Percentiles rank a stretch among this genome's conserved stretches.
Evolutionary conservation across 2,888 invertebrate genomes (phyloP).

Genomic region (Acronicta leporina): DNA sequence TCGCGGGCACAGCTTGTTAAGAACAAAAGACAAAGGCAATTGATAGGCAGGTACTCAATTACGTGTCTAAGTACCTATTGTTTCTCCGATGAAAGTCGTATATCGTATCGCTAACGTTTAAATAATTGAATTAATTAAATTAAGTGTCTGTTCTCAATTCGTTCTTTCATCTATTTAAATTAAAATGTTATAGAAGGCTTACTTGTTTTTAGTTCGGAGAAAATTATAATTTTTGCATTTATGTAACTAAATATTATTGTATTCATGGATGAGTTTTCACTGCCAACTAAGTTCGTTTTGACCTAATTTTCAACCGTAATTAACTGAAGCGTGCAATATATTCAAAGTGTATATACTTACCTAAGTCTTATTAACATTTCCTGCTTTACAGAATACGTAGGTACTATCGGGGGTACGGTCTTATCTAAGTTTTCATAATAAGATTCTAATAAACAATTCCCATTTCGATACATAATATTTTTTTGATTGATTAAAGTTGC

Average conservation of each 20-base stretch:
- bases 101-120: background rate
- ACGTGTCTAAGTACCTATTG: background rate
- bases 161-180: background rate
- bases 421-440: background rate
- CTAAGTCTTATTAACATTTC: background rate
- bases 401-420: background rate
- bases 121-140: slow-evolving; percentile 10
- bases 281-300: slow-evolving; percentile 8
- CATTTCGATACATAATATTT: too few species aligned
- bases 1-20: background rate
- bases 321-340: slow-evolving; percentile 27
- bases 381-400: background rate
- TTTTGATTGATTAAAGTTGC: too few species aligned
- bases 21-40: background rate
- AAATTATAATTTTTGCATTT: slow-evolving; percentile 1
- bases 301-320: slow-evolving; percentile 22
- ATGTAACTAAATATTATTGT: slow-evolving; percentile 7
- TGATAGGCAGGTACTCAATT: background rate
- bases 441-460: background rate
- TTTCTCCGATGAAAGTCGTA: background rate
- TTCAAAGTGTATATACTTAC: slow-evolving; percentile 9
- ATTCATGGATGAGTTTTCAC: slow-evolving; percentile 5
- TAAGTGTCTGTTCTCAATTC: background rate
- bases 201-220: background rate
- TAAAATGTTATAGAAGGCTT: background rate